phyloP scores from a whole-genome alignment of 2,888 invertebrate genomes.

The Emmelina monodactyla region DNA sequence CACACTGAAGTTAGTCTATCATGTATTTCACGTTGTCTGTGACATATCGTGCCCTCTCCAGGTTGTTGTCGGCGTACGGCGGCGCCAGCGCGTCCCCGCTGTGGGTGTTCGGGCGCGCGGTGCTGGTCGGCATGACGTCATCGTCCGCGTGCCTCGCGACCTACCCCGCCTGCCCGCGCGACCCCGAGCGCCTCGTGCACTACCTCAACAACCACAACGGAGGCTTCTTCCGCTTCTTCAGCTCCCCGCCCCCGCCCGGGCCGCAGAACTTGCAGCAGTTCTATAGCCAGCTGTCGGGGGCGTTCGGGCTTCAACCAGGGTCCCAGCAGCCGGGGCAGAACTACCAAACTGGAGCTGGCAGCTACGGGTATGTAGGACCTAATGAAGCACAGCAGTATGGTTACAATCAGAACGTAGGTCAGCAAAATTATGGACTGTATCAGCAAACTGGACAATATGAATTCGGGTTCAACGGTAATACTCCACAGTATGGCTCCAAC shows the following conservation, averaged over 20 bases:
- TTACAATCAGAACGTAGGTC: constrained; percentile 8
- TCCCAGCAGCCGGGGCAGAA: too few relatives aligned
- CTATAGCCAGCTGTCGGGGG: constrained; percentile 31
- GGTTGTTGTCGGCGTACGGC: constrained; percentile 66
- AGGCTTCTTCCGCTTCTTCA: constrained; percentile 84
- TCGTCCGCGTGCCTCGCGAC: constrained; percentile 67
- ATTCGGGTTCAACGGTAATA: constrained; percentile 2
- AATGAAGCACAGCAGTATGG: constrained; percentile 5
- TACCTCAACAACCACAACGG: constrained; percentile 88
- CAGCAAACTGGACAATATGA: constrained; percentile 13
- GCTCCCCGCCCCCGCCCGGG: constrained; percentile 38
- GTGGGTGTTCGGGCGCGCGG: constrained; percentile 77
- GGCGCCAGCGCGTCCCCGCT: constrained; percentile 69
- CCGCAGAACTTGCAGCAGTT: constrained; percentile 37
- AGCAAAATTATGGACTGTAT: constrained; percentile 13
- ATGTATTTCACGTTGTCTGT: too few relatives aligned
- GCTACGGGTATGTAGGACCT: constrained; percentile 15
- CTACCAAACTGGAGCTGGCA: constrained; percentile 11
- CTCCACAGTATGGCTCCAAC: constrained; percentile 18
- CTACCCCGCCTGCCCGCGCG: constrained; percentile 77
- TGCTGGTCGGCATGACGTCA: constrained; percentile 76
- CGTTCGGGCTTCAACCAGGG: constrained; percentile 6
- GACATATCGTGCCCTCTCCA: too few relatives aligned
- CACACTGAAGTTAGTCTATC: too few relatives aligned
- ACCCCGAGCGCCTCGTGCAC: constrained; percentile 74